Conservation (phyloP, 2,797 vertebrate species). For the Pseudochirops corinnae region DNA sequence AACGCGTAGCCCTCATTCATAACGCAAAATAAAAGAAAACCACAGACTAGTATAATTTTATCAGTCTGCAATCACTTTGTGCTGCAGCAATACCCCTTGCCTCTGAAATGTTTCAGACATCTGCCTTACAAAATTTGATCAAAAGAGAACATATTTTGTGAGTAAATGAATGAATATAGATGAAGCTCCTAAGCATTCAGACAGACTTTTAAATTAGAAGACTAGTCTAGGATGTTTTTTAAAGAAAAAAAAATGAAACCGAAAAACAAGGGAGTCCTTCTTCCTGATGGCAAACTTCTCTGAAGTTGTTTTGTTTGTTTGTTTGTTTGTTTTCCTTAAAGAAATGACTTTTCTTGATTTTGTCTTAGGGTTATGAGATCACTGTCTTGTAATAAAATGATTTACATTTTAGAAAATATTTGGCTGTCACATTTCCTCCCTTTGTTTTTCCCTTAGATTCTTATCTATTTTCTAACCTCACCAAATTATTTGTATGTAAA, state of each 20-base stretch:
- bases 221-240: not conserved
- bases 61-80: not conserved
- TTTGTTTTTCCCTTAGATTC: not conserved
- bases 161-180: not conserved
- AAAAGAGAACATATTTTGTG: constrained; percentile 10
- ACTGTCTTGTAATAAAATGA: not conserved
- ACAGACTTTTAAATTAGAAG: not conserved
- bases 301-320: not conserved
- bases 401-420: not conserved
- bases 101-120: not conserved
- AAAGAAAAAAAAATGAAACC: not conserved
- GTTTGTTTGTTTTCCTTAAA: not conserved
- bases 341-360: not conserved
- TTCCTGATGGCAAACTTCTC: not conserved
- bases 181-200: not conserved
- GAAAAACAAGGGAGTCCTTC: not conserved
- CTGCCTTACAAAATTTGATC: not conserved
- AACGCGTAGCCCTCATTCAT: constrained; percentile 12
- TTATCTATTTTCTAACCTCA: not conserved
- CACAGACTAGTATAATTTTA: not conserved
- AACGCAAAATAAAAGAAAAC: constrained; percentile 41
- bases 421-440: not conserved
- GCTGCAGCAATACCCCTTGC: not conserved
- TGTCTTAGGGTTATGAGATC: not conserved
- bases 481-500: not conserved